Conservation (phyloP, 2,113 vertebrate species). For the Rallus limicola region DNA sequence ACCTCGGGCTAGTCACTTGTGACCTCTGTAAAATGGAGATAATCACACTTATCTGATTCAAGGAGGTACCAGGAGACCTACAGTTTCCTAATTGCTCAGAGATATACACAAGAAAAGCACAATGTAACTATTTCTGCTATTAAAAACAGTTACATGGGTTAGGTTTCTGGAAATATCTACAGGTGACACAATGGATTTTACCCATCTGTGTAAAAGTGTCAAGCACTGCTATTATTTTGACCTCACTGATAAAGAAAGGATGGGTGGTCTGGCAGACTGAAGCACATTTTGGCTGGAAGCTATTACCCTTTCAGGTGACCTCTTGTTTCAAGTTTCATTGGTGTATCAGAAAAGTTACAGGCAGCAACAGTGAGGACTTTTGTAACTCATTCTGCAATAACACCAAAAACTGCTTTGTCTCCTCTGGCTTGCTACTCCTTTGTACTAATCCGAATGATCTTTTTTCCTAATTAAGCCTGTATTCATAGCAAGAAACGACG, state of each 20-base stretch:
- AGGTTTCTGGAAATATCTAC: constrained; percentile 45
- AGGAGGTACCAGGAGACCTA: constrained; percentile 8
- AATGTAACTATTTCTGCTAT: constrained; percentile 3
- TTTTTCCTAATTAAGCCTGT: background rate
- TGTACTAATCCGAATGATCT: background rate
- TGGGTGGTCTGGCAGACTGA: constrained; percentile 56
- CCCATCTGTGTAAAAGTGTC: constrained; percentile 55
- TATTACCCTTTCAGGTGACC: constrained; percentile 49
- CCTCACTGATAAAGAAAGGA: constrained; percentile 60
- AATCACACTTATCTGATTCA: constrained; percentile 47
- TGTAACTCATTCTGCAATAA: background rate
- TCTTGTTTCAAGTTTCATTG: constrained; percentile 63
- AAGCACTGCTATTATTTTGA: constrained; percentile 53
- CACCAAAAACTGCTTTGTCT: background rate
- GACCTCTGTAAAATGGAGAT: constrained; percentile 42
- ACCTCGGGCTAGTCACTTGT: background rate
- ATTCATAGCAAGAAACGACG: background rate
- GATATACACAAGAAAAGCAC: background rate
- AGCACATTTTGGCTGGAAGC: constrained; percentile 60
- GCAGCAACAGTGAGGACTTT: background rate
- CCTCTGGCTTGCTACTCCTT: background rate
- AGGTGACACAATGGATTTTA: constrained; percentile 51
- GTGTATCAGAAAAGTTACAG: constrained; percentile 34
- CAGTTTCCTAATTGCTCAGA: constrained; percentile 51
- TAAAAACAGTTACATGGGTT: constrained; percentile 32